Evolutionary conservation across 2,113 vertebrate species (phyloP).

Genomic region (Dipodomys spectabilis): DNA sequence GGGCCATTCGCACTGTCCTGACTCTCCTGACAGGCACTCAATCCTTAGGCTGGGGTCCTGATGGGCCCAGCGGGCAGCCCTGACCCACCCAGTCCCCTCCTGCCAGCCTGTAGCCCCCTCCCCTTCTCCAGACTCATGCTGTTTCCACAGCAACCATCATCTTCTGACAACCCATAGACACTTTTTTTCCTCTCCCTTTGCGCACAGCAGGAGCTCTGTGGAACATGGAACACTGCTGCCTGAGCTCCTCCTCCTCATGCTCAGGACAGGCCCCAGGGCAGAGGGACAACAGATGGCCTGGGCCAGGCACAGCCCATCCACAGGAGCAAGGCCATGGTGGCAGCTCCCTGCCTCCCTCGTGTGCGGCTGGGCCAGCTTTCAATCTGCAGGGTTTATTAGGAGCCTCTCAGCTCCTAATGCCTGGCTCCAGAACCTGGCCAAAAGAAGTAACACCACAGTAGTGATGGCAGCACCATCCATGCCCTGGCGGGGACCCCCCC

Average conservation of each 20-base stretch:
- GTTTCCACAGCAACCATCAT: not conserved
- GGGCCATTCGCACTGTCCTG: too few species aligned
- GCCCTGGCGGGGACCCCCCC: not conserved
- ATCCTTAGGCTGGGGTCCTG: too few species aligned
- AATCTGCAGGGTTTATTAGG: too few species aligned
- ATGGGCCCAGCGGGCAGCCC: too few species aligned
- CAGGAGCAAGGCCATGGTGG: not conserved
- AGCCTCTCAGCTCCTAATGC: not conserved
- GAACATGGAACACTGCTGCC: not conserved
- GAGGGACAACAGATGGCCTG: not conserved
- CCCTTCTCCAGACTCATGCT: not conserved
- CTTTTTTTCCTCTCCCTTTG: not conserved
- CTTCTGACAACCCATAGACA: not conserved
- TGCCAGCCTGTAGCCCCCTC: not conserved
- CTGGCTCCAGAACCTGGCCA: not conserved
- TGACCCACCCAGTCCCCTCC: not conserved
- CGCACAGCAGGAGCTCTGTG: not conserved
- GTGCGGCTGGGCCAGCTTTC: too few species aligned
- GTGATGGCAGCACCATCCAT: rapidly evolving
- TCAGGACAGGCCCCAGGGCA: not conserved
- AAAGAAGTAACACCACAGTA: not conserved
- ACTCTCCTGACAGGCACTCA: too few species aligned
- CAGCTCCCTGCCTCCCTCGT: not conserved
- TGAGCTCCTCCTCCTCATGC: not conserved
- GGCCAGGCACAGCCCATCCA: not conserved